phyloP scores from a whole-genome alignment of 2,888 invertebrate species.

The Ophion slaviceki region DNA sequence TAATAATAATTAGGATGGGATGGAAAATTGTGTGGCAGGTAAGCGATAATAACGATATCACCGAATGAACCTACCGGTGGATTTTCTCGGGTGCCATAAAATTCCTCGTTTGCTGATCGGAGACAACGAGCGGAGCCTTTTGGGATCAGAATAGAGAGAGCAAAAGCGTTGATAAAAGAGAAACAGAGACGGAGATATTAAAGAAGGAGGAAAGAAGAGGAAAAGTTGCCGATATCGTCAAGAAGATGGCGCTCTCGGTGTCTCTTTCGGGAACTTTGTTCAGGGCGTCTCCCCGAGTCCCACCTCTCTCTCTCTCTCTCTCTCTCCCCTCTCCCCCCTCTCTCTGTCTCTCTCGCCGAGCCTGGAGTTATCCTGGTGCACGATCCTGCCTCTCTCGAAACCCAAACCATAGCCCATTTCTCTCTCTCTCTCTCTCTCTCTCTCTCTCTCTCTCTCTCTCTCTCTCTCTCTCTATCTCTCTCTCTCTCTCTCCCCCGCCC shows the following conservation, averaged over 20 bases:
- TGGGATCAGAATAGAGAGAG: slow-evolving; percentile 53
- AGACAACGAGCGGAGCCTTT: slow-evolving; percentile 60
- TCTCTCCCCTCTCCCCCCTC: slow-evolving; percentile 42
- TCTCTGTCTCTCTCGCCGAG: slow-evolving; percentile 58
- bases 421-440: slow-evolving; percentile 28
- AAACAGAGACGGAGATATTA: slow-evolving; percentile 24
- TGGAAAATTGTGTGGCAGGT: slow-evolving; percentile 43
- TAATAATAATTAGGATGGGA: not conserved
- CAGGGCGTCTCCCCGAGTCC: slow-evolving; percentile 75
- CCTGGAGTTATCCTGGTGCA: slow-evolving; percentile 42
- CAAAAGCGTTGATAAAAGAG: slow-evolving; percentile 42
- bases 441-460: too few relatives aligned
- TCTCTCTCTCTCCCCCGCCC: slow-evolving; percentile 13
- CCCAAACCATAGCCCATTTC: slow-evolving; percentile 74
- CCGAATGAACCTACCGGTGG: slow-evolving; percentile 40
- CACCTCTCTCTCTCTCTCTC: not conserved
- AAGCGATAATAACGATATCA: slow-evolving; percentile 66
- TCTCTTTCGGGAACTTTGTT: slow-evolving; percentile 74
- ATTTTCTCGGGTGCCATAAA: slow-evolving; percentile 64
- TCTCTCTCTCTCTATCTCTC: not conserved
- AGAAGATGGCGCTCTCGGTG: slow-evolving; percentile 82
- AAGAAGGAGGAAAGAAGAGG: slow-evolving; percentile 56
- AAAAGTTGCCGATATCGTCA: slow-evolving; percentile 75
- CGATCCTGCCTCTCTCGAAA: slow-evolving; percentile 65
- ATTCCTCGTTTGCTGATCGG: slow-evolving; percentile 68